A percentile compares a stretch with the other conserved stretches of the same genome.
Conservation (phyloP, 2,113 vertebrate genomes). For the Thalassarche chlororhynchos region DNA sequence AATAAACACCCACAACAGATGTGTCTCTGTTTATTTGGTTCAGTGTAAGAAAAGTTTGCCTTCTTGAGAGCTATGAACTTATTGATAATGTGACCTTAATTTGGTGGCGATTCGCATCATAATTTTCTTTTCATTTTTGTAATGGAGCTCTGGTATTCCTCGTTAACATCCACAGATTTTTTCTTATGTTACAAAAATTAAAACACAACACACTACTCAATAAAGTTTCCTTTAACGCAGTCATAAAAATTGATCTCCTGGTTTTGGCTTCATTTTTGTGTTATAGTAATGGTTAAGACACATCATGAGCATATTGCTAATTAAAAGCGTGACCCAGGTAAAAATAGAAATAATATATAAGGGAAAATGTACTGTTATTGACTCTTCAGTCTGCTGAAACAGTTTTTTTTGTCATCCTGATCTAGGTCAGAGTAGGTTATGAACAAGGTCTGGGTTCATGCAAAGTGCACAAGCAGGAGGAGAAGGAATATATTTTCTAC, state of each 20-base stretch:
- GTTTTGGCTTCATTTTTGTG: not conserved
- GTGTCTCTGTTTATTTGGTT: not conserved
- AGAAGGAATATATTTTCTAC: not conserved
- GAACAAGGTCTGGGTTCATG: not conserved
- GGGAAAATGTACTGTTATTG: not conserved
- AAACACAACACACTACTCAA: not conserved
- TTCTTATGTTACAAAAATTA: not conserved
- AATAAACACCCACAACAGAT: not conserved
- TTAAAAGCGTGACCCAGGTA: not conserved
- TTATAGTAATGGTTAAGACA: not conserved
- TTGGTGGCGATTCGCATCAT: not conserved
- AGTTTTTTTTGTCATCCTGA: not conserved
- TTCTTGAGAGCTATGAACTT: not conserved
- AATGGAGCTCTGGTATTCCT: not conserved
- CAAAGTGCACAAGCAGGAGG: not conserved
- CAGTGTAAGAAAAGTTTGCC: not conserved
- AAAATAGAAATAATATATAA: not conserved
- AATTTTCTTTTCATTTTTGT: not conserved
- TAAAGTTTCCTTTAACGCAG: not conserved
- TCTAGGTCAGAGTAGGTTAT: not conserved
- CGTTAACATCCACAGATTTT: not conserved
- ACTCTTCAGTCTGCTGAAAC: not conserved
- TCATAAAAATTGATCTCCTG: not conserved
- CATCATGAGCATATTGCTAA: not conserved
- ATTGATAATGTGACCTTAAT: not conserved